phyloP scores from a whole-genome alignment of 2,797 vertebrate genomes.

The Gallinago nigripennis region DNA sequence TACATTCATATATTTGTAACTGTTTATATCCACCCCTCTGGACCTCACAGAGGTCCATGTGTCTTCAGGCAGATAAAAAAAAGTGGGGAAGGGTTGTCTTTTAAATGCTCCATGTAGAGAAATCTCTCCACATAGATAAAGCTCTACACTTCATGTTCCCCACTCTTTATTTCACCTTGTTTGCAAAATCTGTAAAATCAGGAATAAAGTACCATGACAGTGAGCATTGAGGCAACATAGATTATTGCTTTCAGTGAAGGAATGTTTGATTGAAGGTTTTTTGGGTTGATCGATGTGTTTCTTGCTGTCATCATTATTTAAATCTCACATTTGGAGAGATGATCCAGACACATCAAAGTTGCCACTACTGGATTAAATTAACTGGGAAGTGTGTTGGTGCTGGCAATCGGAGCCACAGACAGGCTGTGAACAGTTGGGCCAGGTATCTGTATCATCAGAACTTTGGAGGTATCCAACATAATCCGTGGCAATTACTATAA shows the following conservation, averaged over 20 bases:
- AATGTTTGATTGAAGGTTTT: not conserved
- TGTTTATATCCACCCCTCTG: not conserved
- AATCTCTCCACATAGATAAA: not conserved
- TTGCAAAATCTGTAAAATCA: not conserved
- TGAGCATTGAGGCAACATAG: not conserved
- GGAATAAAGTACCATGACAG: not conserved
- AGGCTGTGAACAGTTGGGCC: too few relatives aligned
- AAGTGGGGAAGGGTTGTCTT: not conserved
- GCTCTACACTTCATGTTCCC: not conserved
- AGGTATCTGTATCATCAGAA: not conserved
- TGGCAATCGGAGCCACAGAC: not conserved
- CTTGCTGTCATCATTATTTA: not conserved
- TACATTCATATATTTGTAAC: not conserved
- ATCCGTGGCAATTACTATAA: accelerated
- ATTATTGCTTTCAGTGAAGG: not conserved
- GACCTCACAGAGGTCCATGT: not conserved
- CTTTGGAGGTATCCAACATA: not conserved
- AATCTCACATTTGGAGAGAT: not conserved
- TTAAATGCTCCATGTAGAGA: not conserved
- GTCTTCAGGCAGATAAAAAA: not conserved
- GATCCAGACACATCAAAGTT: not conserved
- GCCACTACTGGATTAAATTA: not conserved
- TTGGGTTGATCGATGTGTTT: not conserved
- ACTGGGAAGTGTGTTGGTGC: not conserved
- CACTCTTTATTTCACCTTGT: not conserved